Conservation (phyloP, 2,797 vertebrate species). For the Mus caroli region DNA sequence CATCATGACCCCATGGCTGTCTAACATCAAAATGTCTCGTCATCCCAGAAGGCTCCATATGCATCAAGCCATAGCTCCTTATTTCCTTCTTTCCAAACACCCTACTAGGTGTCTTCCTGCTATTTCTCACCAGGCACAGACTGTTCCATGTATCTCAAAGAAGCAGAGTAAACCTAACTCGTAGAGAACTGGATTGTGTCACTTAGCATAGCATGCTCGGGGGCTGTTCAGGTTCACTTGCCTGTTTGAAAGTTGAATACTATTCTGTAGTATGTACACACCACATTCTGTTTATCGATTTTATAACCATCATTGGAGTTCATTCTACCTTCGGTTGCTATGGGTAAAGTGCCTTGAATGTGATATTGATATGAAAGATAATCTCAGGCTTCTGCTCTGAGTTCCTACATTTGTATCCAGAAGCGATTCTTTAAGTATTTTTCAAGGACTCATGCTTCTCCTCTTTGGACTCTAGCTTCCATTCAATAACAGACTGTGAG, state of each 20-base stretch:
- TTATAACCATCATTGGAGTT: not conserved
- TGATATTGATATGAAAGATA: not conserved
- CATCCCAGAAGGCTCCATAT: not conserved
- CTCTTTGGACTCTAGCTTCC: not conserved
- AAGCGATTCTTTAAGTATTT: not conserved
- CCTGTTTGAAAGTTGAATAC: not conserved
- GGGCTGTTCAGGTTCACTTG: not conserved
- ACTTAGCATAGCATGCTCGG: not conserved
- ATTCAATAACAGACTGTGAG: not conserved
- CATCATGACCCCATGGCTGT: too few relatives aligned
- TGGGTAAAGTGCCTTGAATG: not conserved
- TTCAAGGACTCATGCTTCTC: not conserved
- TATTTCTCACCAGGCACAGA: not conserved
- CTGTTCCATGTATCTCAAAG: too few relatives aligned
- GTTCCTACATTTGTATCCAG: not conserved
- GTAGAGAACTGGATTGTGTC: not conserved
- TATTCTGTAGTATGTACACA: not conserved
- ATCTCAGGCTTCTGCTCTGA: not conserved
- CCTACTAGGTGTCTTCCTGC: too few relatives aligned
- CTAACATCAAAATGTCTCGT: not conserved
- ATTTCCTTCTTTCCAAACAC: not conserved
- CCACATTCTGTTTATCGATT: not conserved
- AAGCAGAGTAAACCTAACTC: not conserved
- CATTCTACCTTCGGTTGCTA: not conserved
- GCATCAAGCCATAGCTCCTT: fast-evolving